Evolutionary conservation across 2,888 invertebrate species (phyloP), one percentile per base, ranked within the genome.

Genomic region (Trichacis sp.): DNA sequence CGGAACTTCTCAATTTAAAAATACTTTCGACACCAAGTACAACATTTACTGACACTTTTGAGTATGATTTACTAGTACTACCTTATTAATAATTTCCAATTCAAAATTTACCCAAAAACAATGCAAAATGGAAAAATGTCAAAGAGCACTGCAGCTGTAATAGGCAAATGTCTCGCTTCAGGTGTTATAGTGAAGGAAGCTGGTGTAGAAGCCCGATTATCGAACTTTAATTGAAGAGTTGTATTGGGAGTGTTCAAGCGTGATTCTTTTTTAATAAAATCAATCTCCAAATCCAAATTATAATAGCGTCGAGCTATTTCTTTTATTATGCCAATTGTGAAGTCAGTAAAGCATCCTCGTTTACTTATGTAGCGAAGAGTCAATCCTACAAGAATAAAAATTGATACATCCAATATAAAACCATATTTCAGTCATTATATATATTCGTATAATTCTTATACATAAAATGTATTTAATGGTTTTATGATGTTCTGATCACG

Each of bases 81-180:
- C 2, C n/a, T 12, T 14, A 2, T 46, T 1, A 1, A 38, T 45
- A 17, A 45, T n/a, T n/a, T n/a, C n/a, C n/a, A 20, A 11, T 42
- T 30, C 9, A 15, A 11, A 59, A 87, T 89, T 87, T 85, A 94
- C 93, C 95, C 94, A 85, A 98, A 98, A 40, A 97, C 96, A 72
- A 98, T 93, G 85, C 97, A 96, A 87, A 98, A 98, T 1, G 98
- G 98, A 84, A 98, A 98, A 79, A 98, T 95, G 84, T 98, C 97
- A 77, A 98, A 97, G 45, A 98, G 88, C 19, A 96, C 93, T 8
- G 94, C 92, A 0, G 95, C 94, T 78, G 93, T 92, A 72, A 96
- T 93, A 5, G 96, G 95, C 72, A 96, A 85, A 84, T 94, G 94
- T 82, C 93, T 94, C 80, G 95, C 95, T 77, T 95, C 94, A 29